phyloP scores from a whole-genome alignment of 2,113 vertebrate species.

The Centrocercus urophasianus region DNA sequence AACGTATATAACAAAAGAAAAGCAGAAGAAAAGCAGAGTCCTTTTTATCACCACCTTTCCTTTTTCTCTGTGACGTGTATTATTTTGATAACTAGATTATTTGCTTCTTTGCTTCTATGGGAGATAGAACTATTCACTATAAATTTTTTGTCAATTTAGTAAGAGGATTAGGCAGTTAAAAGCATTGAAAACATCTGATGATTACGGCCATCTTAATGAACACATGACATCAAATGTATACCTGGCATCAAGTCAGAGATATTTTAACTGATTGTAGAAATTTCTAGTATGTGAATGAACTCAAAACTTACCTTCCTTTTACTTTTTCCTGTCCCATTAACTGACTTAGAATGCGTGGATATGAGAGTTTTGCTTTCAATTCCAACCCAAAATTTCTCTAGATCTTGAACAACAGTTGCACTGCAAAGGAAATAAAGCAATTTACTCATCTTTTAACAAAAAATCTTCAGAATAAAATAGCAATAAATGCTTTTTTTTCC shows the following conservation, averaged over 20 bases:
- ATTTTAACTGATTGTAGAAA: background rate
- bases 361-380: conserved; percentile 70
- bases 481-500: background rate
- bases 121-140: background rate
- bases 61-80: background rate
- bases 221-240: background rate
- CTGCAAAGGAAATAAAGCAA: conserved; percentile 5
- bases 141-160: background rate
- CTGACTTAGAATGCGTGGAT: background rate
- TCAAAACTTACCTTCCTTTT: conserved; percentile 69
- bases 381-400: conserved; percentile 66
- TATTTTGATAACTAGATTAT: background rate
- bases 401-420: conserved; percentile 70
- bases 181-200: background rate
- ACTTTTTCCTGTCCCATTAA: conserved; percentile 50
- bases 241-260: background rate
- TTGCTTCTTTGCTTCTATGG: background rate
- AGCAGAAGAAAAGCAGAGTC: background rate
- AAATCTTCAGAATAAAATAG: background rate
- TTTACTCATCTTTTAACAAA: background rate
- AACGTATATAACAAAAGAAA: background rate
- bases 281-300: background rate
- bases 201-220: background rate
- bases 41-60: background rate
- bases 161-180: background rate